phyloP scores from a whole-genome alignment of 2,797 vertebrate genomes.

The Rhinatrema bivittatum region DNA sequence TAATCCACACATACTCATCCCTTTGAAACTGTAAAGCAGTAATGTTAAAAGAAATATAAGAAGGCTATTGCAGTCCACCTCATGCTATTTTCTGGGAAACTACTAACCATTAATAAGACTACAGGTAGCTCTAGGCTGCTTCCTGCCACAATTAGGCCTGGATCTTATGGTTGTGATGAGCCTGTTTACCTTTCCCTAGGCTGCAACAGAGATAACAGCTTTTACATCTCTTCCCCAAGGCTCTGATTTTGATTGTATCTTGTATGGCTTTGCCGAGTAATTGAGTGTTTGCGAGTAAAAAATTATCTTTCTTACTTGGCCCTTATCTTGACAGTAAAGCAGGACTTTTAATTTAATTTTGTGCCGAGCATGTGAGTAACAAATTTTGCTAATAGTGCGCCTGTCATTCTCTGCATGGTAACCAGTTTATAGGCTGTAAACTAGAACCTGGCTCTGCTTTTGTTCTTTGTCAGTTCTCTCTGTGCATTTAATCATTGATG shows the following conservation, averaged over 20 bases:
- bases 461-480: too few species aligned
- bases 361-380: constrained; percentile 57
- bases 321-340: constrained; percentile 69
- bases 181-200: constrained; percentile 21
- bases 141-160: constrained; percentile 3
- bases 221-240: constrained; percentile 51
- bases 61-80: too few species aligned
- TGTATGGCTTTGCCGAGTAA: constrained; percentile 57
- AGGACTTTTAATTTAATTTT: constrained; percentile 70
- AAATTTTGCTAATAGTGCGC: constrained; percentile 62
- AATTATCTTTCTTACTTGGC: constrained; percentile 62
- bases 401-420: constrained; percentile 55
- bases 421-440: too few species aligned
- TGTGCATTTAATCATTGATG: too few species aligned
- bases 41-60: too few species aligned
- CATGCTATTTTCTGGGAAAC: too few species aligned
- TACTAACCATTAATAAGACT: background rate
- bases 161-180: constrained; percentile 4
- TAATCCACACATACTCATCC: too few species aligned
- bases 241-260: constrained; percentile 47
- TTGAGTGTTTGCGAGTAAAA: constrained; percentile 70
- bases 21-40: too few species aligned
- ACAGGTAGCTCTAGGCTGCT: background rate
- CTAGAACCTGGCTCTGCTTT: too few species aligned
- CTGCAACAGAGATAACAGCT: constrained; percentile 35